Evolutionary conservation across 2,797 vertebrate species (phyloP).

Genomic region (Coregonus suidteri): DNA sequence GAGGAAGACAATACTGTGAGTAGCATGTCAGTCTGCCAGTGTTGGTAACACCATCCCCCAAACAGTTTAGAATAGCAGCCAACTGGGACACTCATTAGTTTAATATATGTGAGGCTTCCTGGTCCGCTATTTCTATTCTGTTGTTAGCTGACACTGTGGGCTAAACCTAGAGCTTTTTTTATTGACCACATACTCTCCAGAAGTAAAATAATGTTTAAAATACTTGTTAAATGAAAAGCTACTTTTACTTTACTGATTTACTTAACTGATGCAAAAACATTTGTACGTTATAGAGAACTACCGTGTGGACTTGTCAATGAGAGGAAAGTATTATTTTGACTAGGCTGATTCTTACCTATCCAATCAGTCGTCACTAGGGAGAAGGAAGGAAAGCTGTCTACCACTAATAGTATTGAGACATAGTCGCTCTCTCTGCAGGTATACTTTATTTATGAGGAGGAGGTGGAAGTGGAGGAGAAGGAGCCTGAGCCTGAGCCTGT

Average conservation of each 20-base stretch:
- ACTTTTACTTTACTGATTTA: not conserved
- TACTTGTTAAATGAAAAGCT: not conserved
- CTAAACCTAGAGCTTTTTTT: not conserved
- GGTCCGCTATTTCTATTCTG: not conserved
- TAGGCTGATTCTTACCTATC: not conserved
- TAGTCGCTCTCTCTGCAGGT: slow-evolving; percentile 61
- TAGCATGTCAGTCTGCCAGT: slow-evolving; percentile 34
- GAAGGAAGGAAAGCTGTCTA: not conserved
- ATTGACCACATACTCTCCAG: not conserved
- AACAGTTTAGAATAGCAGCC: not conserved
- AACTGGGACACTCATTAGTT: not conserved
- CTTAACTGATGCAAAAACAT: not conserved
- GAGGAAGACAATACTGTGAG: slow-evolving; percentile 72
- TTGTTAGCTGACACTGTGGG: not conserved
- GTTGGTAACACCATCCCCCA: slow-evolving; percentile 20
- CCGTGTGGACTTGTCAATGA: not conserved
- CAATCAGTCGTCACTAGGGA: not conserved
- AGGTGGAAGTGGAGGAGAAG: slow-evolving; percentile 89
- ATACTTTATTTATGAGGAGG: slow-evolving; percentile 95
- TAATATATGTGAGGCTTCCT: not conserved
- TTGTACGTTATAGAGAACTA: not conserved
- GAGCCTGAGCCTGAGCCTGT: slow-evolving; percentile 80
- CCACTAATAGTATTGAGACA: not conserved
- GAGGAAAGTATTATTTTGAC: not conserved
- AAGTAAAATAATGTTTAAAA: not conserved